A percentile compares a stretch with the other conserved stretches of the same genome.
Evolutionary conservation across 2,888 invertebrate genomes (phyloP).

Genomic region (Archips crataeganus): DNA sequence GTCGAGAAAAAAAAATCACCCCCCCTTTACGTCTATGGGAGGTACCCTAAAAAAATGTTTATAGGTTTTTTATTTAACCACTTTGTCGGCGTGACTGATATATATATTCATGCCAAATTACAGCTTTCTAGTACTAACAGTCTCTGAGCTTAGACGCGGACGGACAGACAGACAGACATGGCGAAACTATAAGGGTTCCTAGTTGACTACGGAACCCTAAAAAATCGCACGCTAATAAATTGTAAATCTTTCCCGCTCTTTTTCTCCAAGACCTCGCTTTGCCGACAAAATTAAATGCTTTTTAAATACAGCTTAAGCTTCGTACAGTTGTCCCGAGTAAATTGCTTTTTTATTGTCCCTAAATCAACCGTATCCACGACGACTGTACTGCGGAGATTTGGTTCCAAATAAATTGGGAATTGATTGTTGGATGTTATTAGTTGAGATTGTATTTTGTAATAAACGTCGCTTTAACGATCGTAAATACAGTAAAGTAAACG

Average conservation of each 20-base stretch:
- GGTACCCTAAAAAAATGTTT: too few relatives aligned
- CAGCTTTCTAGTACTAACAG: too few relatives aligned
- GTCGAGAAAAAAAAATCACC: too few relatives aligned
- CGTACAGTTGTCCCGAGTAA: slow-evolving; percentile 32
- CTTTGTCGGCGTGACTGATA: too few relatives aligned
- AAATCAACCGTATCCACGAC: slow-evolving; percentile 37
- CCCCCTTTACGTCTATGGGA: too few relatives aligned
- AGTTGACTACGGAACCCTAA: too few relatives aligned
- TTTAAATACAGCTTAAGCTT: slow-evolving; percentile 31
- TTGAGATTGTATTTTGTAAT: neutral
- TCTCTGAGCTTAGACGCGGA: too few relatives aligned
- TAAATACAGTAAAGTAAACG: neutral
- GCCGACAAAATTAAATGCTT: slow-evolving; percentile 28
- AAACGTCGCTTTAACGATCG: neutral
- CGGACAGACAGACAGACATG: too few relatives aligned
- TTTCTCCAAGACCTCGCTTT: slow-evolving; percentile 14
- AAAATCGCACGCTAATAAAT: neutral
- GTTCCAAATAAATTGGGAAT: slow-evolving; percentile 30
- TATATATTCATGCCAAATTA: too few relatives aligned
- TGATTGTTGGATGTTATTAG: slow-evolving; percentile 21
- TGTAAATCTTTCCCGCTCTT: neutral
- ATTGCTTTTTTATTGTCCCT: slow-evolving; percentile 42
- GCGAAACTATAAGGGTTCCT: too few relatives aligned
- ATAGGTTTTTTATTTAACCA: too few relatives aligned
- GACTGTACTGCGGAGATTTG: slow-evolving; percentile 33